Base-by-base conservation (phyloP, 1,140 invertebrate species). In the Cydia amplana region DNA sequence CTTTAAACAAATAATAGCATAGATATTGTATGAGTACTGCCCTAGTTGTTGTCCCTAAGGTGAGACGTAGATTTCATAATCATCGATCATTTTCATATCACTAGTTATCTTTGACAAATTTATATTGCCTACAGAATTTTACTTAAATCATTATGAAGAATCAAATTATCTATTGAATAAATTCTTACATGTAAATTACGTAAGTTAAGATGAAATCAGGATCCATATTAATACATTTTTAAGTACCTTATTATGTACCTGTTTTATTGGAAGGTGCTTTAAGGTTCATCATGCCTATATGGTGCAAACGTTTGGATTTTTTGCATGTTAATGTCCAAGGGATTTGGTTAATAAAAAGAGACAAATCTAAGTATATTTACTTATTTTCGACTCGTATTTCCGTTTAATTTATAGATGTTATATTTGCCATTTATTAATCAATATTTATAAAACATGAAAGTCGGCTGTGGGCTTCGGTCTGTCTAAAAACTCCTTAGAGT, bases 31-130 rank as follows among this genome's bases (percentile, higher is more conserved):
- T 36, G n/a, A 40, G n/a, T n/a, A 12, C 23, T 28, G 9, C 32
- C 65, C 32, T 70, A n/a, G 36, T 5, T 40, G 40, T 70, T 18
- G 9, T 32, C 32, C n/a, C 28, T 43, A 70, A 70, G 28, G 28
- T 36, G 65, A 36, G 65, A 70, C 65, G n/a, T 70, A 70, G 55
- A 67, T 18, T 36, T 70, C 60, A 20, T 72, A 60, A 36, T 76
- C 51, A 76, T 63, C 51, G 60, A 73, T 70, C 51, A 64, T 63
- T 76, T 43, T 76, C 67, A 76, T 76, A 76, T 72, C 65, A 70
- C 32, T 70, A 70, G 65, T 70, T 70, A 70, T 23, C 65, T 36
- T 70, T 18, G n/a, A 43, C 32, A 65, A 65, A 65, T 16, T 65
- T 70, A 70, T 70, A 70, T 70, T 28, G n/a, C 55, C 55, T 60